phyloP scores from a whole-genome alignment of 2,113 vertebrate genomes.

The Etheostoma cragini region DNA sequence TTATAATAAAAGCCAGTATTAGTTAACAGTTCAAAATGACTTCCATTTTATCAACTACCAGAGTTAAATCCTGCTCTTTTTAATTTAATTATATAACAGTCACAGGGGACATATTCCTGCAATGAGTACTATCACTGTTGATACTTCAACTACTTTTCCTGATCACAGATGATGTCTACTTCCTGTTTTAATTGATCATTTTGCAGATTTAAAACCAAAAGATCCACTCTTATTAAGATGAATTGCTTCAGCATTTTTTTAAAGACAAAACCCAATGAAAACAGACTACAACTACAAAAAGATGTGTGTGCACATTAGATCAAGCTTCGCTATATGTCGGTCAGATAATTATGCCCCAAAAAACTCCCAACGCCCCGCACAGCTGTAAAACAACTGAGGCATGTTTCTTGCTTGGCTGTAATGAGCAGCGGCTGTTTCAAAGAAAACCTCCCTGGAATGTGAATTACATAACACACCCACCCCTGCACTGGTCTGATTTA shows the following conservation, averaged over 20 bases:
- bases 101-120: no score
- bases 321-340: slow-evolving; percentile 1
- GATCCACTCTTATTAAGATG: no score
- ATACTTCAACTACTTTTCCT: neutral
- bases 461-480: slow-evolving; percentile 49
- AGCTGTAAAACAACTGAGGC: slow-evolving; percentile 37
- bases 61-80: neutral
- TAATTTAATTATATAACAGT: no score
- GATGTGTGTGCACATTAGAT: neutral
- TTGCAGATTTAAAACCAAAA: slow-evolving; percentile 2
- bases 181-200: neutral
- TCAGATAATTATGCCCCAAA: slow-evolving; percentile 38
- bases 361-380: slow-evolving; percentile 13
- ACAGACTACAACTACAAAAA: neutral
- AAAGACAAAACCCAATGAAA: neutral
- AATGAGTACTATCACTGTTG: no score
- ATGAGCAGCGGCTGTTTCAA: slow-evolving; percentile 21
- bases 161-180: neutral
- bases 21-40: neutral
- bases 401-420: slow-evolving; percentile 9
- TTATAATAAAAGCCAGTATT: neutral
- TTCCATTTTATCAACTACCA: neutral
- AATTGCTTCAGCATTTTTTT: neutral
- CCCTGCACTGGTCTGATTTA: neutral
- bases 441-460: slow-evolving; percentile 10